Evolutionary conservation across 2,797 vertebrate genomes (phyloP), one percentile per base, ranked within the genome.

Genomic region (Trachops cirrhosus): DNA sequence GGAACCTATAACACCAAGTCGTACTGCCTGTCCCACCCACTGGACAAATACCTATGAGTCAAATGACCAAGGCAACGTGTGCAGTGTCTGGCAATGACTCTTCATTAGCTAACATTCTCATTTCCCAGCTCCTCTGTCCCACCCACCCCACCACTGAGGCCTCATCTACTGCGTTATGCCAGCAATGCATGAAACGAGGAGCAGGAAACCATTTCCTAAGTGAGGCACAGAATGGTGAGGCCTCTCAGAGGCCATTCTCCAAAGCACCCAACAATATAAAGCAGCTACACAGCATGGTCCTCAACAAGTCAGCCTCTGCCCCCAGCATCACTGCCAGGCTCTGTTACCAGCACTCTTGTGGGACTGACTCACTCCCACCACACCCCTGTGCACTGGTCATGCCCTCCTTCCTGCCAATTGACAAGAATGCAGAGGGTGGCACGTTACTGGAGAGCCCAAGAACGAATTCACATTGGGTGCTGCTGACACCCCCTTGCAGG

Each of bases 261-360:
- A n/a, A 73, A 44, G 26, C 0, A 1, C 29, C 29, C 21, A 0
- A 24, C 52, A 14, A 50, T 2, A 7, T 0, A 29, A 6, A 44
- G n/a, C 5, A 41, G 15, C 68, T 77, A 46, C 57, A 21, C 4
- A 54, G 22, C 6, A 10, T 3, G 15, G 34, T 4, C 32, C 57
- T 80, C 82, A 68, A 0, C 18, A 34, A 48, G 59, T 32, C 57
- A 50, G 46, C 5, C 44, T 73, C 39, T 24, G 18, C 41, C 37
- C 37, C n/a, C 64, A 52, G 21, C n/a, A 44, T 52, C 83, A 48
- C 48, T 4, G 1, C 7, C 24, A 26, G 29, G 29, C 2, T 18
- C 14, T 80, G 44, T 79, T 0, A 0, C 12, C 41, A 74, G 34
- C 15, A 12, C 32, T 26, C 52, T 21, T 1, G 12, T 0, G 18